Conservation (phyloP, 2,888 invertebrate genomes). For the Iphiclides podalirius region DNA sequence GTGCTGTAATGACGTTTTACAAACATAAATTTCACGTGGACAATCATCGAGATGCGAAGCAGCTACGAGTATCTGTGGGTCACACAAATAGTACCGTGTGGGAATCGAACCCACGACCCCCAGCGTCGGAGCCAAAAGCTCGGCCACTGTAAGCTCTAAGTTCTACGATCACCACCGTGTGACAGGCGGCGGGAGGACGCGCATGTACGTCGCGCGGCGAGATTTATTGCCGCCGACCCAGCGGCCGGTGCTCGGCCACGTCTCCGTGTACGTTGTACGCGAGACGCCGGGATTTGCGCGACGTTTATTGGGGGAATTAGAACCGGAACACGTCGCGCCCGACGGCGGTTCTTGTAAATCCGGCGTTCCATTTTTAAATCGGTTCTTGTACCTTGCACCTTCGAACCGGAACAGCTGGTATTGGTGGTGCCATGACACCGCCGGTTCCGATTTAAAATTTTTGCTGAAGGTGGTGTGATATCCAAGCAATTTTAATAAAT, state of each 20-base stretch:
- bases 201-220: constrained; percentile 36
- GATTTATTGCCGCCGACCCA: constrained; percentile 63
- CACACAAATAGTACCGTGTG: no score
- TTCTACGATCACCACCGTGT: constrained; percentile 34
- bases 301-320: constrained; percentile 52
- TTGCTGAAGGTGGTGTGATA: not conserved
- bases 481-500: no score
- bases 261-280: constrained; percentile 41
- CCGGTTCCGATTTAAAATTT: not conserved
- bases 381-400: no score
- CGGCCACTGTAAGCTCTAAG: no score
- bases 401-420: not conserved
- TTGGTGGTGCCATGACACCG: not conserved
- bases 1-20: no score
- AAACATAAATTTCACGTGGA: no score
- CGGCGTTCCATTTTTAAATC: constrained; percentile 5
- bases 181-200: constrained; percentile 40
- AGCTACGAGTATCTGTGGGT: no score
- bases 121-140: no score
- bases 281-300: constrained; percentile 54
- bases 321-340: constrained; percentile 30
- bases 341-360: no score
- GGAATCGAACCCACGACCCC: no score
- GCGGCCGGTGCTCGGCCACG: constrained; percentile 45
- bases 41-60: no score